Base-by-base conservation (phyloP, 2,888 invertebrate genomes). In the Melanostoma mellinum region DNA sequence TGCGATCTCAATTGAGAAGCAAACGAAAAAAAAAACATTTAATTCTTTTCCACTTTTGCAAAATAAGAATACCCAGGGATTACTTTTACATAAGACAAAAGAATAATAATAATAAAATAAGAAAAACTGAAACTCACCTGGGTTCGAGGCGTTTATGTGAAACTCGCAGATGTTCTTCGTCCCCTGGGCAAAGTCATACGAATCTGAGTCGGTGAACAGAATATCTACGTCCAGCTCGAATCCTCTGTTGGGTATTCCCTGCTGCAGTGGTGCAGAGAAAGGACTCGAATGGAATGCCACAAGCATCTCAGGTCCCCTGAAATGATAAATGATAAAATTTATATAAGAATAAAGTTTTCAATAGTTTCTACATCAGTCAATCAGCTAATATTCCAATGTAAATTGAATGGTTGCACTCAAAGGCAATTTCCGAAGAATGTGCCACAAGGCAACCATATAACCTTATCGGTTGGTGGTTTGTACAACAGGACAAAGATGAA, bases 181-280 rank as follows among this genome's bases (percentile, higher is more conserved):
- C 44, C 92, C 92, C 74, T 93, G 93, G 3, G 96, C 96, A 89
- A 96, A 97, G 89, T 97, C 97, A 61, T 96, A 93, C 0, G 96
- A 96, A 88, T 97, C 97, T 0, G 96, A 97, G 89, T 97, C 97
- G 0, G 96, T 95, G 89, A 97, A 97, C 46, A 97, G 94, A 46
- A 97, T 95, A 88, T 96, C 96, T n/a, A 97, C 96, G 87, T 96
- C 95, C 53, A 97, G 93, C 88, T 97, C 97, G 88, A 97, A 96
- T 72, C 96, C 96, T 3, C 96, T 92, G 72, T 97, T 92, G 0
- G 96, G 94, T 72, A 91, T 90, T 4, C 93, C 93, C 5, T 93
- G 93, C 69, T 95, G 94, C 65, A 96, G 92, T 2, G 97, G 97
- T 65, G 96, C 95, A 84, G 96, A 95, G 89, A 95, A 95, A 0